A percentile compares a stretch with the other conserved stretches of the same genome.
Conservation (phyloP, 2,888 invertebrate genomes). For the Disparrhopalites patrizii region DNA sequence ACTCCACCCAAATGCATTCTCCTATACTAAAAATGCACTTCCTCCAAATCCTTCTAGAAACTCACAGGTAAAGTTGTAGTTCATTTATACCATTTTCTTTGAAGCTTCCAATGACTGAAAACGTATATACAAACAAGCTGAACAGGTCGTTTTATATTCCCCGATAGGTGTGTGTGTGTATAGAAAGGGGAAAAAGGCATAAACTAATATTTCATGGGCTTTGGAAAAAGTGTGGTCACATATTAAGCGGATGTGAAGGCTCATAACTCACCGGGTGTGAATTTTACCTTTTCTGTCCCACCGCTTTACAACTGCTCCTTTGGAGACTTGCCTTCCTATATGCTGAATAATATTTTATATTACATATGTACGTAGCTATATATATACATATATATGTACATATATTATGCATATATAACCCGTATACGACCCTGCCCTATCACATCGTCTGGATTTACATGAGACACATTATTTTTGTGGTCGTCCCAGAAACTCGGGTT, state of each 20-base stretch:
- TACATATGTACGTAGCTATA: neutral
- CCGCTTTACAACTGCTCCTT: too few relatives aligned
- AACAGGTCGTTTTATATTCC: too few relatives aligned
- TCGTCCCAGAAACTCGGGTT: too few relatives aligned
- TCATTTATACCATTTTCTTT: neutral
- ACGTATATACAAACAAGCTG: too few relatives aligned
- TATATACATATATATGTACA: neutral
- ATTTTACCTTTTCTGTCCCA: neutral
- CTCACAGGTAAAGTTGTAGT: neutral
- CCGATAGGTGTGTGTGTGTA: too few relatives aligned
- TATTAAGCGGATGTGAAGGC: conserved; percentile 21
- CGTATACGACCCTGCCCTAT: too few relatives aligned
- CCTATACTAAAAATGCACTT: neutral
- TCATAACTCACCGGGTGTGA: conserved; percentile 15
- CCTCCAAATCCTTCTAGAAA: neutral
- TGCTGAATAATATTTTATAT: neutral
- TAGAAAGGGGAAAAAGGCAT: too few relatives aligned
- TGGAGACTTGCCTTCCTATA: too few relatives aligned
- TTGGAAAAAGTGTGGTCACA: conserved; percentile 5
- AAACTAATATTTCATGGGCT: conserved; percentile 5
- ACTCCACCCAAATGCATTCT: too few relatives aligned
- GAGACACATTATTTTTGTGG: too few relatives aligned
- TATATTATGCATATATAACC: neutral
- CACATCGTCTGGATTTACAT: conserved; percentile 3
- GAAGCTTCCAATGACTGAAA: neutral